Base-by-base conservation (phyloP, 2,797 vertebrate species). In the Carapus acus region DNA sequence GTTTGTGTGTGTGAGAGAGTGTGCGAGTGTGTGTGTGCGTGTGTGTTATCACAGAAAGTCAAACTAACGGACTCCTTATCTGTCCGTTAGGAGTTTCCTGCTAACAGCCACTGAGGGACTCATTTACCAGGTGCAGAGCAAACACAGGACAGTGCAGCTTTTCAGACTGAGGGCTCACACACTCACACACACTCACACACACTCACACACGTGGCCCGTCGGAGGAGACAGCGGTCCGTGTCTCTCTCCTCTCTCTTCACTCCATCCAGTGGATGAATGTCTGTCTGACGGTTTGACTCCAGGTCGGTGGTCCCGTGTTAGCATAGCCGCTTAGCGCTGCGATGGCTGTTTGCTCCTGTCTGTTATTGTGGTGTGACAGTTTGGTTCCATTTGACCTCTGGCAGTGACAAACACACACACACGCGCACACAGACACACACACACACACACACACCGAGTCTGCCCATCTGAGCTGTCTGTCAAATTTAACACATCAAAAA, bases 31-130 rank as follows among this genome's bases (percentile, higher is more conserved):
- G 11, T 39, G 18, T 40, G 22, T 55, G 24, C 19, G 37, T 15
- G 19, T 49, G 21, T 27, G 23, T 67, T 74, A 73, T 79, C 76
- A 54, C 71, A 74, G 79, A 82, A 79, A 79, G 74, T 70, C 73
- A 72, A 72, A 77, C 59, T 39, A 46, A 53, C 46, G 43, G 49
- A 47, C 11, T 19, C 50, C 59, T 64, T 80, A 81, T 81, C 80
- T 49, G 33, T 20, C 36, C 7, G 44, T 42, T 67, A 20, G 15
- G 29, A 50, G 62, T 49, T 38, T 3, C 15, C 21, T 51, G 48
- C 54, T 43, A 41, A 54, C 56, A 60, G 65, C 47, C 49, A 34
- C 45, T 77, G 52, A 61, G 72, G 62, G 71, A 70, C 72, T 64
- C 44, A 33, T 74, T 63, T 71, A 53, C 45, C 13, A 48, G 49